Percentiles rank a stretch among this genome's conserved stretches.
Conservation (phyloP, 1,140 invertebrate species). For the Akabosia matsudoensis region DNA sequence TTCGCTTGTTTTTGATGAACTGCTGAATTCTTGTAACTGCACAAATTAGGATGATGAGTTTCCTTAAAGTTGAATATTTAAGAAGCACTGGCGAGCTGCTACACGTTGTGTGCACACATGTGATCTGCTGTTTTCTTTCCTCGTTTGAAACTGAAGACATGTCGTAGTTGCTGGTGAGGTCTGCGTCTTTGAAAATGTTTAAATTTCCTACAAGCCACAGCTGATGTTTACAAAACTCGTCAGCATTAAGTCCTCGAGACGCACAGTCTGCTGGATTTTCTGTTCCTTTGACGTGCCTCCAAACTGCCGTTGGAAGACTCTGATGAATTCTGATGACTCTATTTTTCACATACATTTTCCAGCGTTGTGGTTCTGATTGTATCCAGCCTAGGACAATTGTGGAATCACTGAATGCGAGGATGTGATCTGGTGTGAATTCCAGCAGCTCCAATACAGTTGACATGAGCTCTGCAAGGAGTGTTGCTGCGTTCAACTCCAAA, state of each 20-base stretch:
- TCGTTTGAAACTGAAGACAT: too few species aligned
- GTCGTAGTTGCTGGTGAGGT: too few species aligned
- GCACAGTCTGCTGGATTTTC: slow-evolving; percentile 47
- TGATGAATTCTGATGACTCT: slow-evolving; percentile 49
- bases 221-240: too few species aligned
- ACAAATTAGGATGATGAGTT: too few species aligned
- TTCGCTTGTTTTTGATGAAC: too few species aligned
- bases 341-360: slow-evolving; percentile 50
- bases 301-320: slow-evolving; percentile 26
- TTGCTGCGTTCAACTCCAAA: slow-evolving; percentile 44
- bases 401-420: neutral
- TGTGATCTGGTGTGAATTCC: too few species aligned
- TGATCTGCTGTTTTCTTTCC: neutral
- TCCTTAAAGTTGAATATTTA: too few species aligned
- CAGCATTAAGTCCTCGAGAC: slow-evolving; percentile 42
- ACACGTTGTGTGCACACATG: neutral
- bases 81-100: too few species aligned
- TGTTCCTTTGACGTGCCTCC: slow-evolving; percentile 43
- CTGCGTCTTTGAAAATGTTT: too few species aligned
- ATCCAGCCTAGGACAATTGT: neutral
- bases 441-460: slow-evolving; percentile 5
- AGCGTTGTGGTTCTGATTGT: neutral
- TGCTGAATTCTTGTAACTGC: too few species aligned
- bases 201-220: too few species aligned
- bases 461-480: slow-evolving; percentile 36